Evolutionary conservation across 1,140 invertebrate species (phyloP), one percentile per base, ranked within the genome.

Genomic region (Lordiphosa stackelbergi): DNA sequence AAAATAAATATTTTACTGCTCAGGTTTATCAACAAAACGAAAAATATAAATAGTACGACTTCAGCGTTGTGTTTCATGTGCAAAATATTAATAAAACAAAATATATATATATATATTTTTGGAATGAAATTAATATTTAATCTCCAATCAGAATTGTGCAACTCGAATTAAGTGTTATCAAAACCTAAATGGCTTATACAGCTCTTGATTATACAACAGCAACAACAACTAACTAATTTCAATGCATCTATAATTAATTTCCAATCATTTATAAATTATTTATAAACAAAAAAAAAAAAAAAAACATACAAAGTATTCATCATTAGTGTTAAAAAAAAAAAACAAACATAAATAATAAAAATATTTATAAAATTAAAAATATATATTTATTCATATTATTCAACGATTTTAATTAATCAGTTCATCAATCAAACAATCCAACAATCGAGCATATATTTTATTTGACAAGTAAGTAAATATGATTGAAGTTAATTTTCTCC

Each of bases 31-130:
- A 53, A 47, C 36, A 37, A 43, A 34, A 19, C 19, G 3, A 54
- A 47, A 36, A 49, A 42, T 4, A 11, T 36, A 47, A 54, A 28
- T 43, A 45, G 53, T 55, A 56, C 63, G 71, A 72, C 71, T 66
- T 46, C 34, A 45, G 75, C 55, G 71, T 81, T 81, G 75, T 79
- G 71, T 81, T 79, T 81, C 60, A 64, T 79, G 75, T 79, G 75
- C 62, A 79, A 83, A 75, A 77, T 69, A 64, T 61, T 56, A 42
- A 47, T 31, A 43, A 51, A 57, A 46, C 41, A 31, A 73, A 31
- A 68, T 34, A 53, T 28, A 75, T 73, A 19, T 73, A 19, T 19
- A 68, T 36, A 81, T 81, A 81, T 81, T 83, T 81, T 83, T 72
- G 68, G 68, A 83, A 58, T 52, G 57, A 31, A 53, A 70, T 41